Evolutionary conservation across 2,113 vertebrate species (phyloP), one percentile per base, ranked within the genome.

Genomic region (Henicopernis longicauda): DNA sequence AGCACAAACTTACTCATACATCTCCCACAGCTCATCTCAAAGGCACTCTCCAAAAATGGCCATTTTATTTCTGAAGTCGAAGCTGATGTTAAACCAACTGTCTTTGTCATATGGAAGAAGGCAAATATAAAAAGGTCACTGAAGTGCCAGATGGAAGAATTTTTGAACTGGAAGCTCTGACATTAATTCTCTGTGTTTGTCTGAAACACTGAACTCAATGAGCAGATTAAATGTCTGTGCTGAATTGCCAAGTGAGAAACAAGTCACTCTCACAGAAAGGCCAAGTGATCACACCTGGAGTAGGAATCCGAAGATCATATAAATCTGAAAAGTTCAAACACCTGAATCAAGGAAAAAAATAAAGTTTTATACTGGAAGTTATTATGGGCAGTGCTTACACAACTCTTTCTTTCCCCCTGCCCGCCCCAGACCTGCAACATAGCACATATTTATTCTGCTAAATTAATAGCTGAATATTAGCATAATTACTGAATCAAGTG

Each of bases 81-180:
- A 89, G 84, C 84, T 93, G 89, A 94, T 90, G 84, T 80, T 94
- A 93, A 95, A 82, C 92, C 95, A 96, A 93, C 81, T 96, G 94
- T 89, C 93, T 92, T 11, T 95, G 91, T 92, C 94, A 96, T 90
- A 82, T 47, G 93, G 89, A 91, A 93, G 88, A 81, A 89, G 52
- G 55, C 45, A 63, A 97, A 96, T 80, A 95, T 26, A 82, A 89
- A 95, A 97, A 97, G 96, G 92, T 97, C 95, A 90, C 81, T 87
- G 73, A 91, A 91, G 91, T 88, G 93, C 93, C 94, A 95, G 93
- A 96, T 95, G 93, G 91, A 94, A 88, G 74, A 84, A 74, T 83
- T 93, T 92, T 74, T 95, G 50, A 95, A 94, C 89, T 93, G 86
- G 78, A 94, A 97, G 87, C 87, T 93, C 84, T 95, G 91, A 90